Evolutionary conservation across 2,113 vertebrate species (phyloP), one percentile per base, ranked within the genome.

Genomic region (Lucifuga dentata): DNA sequence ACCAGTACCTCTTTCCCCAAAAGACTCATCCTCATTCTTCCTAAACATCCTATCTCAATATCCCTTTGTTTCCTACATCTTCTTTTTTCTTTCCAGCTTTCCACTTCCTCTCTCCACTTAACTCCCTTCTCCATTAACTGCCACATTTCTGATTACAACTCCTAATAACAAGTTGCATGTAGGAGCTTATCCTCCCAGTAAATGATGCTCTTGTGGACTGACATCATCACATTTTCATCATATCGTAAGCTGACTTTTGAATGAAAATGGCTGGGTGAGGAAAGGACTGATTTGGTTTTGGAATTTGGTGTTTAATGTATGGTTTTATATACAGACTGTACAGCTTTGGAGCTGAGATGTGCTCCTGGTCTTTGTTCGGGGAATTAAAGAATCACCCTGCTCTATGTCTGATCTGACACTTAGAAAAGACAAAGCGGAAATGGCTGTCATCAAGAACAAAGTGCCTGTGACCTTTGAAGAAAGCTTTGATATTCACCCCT

Each of bases 381-480:
- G 76, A 76, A 79, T 80, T 64, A 82, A 65, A 32, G 69, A 55
- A 64, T 55, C 1, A 1, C 16, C 46, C 60, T 70, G 82, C 76
- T 89, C 69, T 62, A 63, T 73, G 80, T 91, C 46, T 33, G 5
- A 26, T 41, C 15, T 86, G 85, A 81, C 78, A 84, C 80, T 83
- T 63, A 23, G 23, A 75, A 44, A 81, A 84, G 78, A 86, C 78
- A 86, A 87, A 84, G 60, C 71, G 76, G 67, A 86, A 83, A 88
- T 69, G 86, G 67, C 85, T 85, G 73, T 88, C 88, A 85, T 81
- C 83, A 74, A 53, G 80, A 88, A 89, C 85, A 87, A 91, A 89
- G 87, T 86, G 83, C 57, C 3, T 49, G 50, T 89, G 88, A 91
- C 90, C 90, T 91, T 91, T 90, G 83, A 86, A 88, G 84, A 66